phyloP scores from a whole-genome alignment of 1,140 invertebrate genomes.

The Drosophila auraria region DNA sequence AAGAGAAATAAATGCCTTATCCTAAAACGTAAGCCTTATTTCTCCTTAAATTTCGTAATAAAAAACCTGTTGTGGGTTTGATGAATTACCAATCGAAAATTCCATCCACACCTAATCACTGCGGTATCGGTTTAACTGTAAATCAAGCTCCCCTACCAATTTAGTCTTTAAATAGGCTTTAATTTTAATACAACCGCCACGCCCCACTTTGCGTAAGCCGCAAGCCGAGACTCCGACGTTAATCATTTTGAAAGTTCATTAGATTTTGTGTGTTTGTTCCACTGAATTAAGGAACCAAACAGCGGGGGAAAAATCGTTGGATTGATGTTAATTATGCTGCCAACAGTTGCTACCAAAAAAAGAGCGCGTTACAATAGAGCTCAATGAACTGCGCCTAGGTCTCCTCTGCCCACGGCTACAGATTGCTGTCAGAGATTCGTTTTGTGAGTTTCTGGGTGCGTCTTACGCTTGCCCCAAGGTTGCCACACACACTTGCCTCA shows the following conservation, averaged over 20 bases:
- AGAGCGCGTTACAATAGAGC: slow-evolving; percentile 48
- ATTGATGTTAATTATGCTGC: slow-evolving; percentile 77
- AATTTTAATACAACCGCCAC: slow-evolving; percentile 30
- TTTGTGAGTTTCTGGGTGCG: slow-evolving; percentile 45
- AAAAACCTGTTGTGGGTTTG: background rate
- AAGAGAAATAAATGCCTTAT: no score
- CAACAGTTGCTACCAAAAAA: slow-evolving; percentile 59
- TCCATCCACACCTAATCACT: slow-evolving; percentile 19
- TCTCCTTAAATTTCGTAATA: background rate
- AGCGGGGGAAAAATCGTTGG: slow-evolving; percentile 30
- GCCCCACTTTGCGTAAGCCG: slow-evolving; percentile 39
- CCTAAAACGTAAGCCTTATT: no score
- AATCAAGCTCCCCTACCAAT: slow-evolving; percentile 20
- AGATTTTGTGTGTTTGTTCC: slow-evolving; percentile 52
- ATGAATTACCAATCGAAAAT: background rate
- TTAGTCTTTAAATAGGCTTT: slow-evolving; percentile 24
- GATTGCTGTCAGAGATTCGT: slow-evolving; percentile 28
- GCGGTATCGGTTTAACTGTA: slow-evolving; percentile 23
- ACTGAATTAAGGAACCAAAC: slow-evolving; percentile 38
- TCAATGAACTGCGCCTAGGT: slow-evolving; percentile 75
- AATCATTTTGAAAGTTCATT: slow-evolving; percentile 69
- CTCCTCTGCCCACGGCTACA: slow-evolving; percentile 43
- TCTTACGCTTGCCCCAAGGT: slow-evolving; percentile 37
- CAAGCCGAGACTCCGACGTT: slow-evolving; percentile 33
- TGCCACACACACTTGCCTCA: slow-evolving; percentile 21